Conservation (phyloP, 2,113 vertebrate genomes). For the Apaloderma vittatum region DNA sequence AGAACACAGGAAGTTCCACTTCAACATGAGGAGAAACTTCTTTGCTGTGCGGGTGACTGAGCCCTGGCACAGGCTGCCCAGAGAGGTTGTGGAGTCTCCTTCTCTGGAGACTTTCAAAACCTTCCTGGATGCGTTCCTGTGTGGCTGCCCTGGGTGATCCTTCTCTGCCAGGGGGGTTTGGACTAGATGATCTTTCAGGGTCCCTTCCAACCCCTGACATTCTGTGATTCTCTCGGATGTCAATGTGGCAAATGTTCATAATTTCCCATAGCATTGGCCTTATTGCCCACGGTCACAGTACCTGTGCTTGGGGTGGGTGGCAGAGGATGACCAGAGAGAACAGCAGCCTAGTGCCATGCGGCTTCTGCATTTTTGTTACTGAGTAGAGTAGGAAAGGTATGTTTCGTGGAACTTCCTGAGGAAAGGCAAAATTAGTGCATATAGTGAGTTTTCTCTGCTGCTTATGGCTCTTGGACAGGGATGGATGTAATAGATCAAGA, state of each 20-base stretch:
- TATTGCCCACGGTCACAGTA: rapidly evolving
- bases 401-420: not conserved
- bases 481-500: not conserved
- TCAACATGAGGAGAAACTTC: no score
- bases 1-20: no score
- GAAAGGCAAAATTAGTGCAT: not conserved
- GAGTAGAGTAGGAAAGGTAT: not conserved
- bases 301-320: not conserved
- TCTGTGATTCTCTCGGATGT: no score
- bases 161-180: no score
- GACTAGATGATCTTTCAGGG: no score
- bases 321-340: not conserved
- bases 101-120: no score
- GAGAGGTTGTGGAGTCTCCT: no score
- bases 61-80: no score
- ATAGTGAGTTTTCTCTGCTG: not conserved
- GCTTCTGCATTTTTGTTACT: not conserved
- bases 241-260: not conserved
- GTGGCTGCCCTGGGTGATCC: no score
- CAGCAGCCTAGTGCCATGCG: rapidly evolving
- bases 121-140: no score
- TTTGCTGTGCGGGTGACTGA: no score
- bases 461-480: not conserved
- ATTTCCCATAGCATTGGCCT: not conserved
- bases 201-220: no score